phyloP scores from a whole-genome alignment of 2,797 vertebrate genomes.

The Falco peregrinus region DNA sequence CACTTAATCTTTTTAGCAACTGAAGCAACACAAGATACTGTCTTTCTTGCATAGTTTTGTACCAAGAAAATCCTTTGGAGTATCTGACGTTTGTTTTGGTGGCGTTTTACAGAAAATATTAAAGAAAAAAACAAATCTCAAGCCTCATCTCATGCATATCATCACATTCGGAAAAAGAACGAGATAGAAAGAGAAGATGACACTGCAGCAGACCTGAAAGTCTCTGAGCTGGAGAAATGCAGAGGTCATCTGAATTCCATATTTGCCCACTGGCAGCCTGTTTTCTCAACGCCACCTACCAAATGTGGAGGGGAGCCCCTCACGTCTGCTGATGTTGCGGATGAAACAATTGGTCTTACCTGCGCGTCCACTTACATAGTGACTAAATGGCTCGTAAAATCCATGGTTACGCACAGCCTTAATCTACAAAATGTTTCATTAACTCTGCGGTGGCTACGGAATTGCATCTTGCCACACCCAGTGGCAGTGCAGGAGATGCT shows the following conservation, averaged over 20 bases:
- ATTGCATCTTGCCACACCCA: constrained; percentile 56
- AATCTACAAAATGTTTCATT: constrained; percentile 45
- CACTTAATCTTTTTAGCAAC: not conserved
- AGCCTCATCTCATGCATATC: not conserved
- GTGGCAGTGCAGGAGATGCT: constrained; percentile 65
- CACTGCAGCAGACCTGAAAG: constrained; percentile 8
- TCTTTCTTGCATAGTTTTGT: not conserved
- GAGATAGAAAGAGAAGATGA: constrained; percentile 44
- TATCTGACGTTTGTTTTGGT: not conserved
- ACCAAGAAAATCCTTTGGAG: not conserved
- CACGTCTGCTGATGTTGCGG: not conserved
- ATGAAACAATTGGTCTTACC: constrained; percentile 3
- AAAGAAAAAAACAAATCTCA: constrained; percentile 79
- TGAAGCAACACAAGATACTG: not conserved
- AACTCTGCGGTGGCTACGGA: constrained; percentile 82
- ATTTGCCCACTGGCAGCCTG: constrained; percentile 84
- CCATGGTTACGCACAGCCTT: constrained; percentile 65
- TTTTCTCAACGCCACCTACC: not conserved
- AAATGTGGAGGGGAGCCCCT: not conserved
- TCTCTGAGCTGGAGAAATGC: constrained; percentile 73
- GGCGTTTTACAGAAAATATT: constrained; percentile 72
- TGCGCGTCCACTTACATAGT: constrained; percentile 63
- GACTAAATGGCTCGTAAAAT: constrained; percentile 81
- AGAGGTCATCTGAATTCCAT: constrained; percentile 77
- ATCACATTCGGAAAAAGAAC: not conserved